These are phyloP conservation scores for Nasonovia ribisnigri DNA, from an alignment of 2,888 invertebrate genomes.

Conservation along the genomic window DNA sequence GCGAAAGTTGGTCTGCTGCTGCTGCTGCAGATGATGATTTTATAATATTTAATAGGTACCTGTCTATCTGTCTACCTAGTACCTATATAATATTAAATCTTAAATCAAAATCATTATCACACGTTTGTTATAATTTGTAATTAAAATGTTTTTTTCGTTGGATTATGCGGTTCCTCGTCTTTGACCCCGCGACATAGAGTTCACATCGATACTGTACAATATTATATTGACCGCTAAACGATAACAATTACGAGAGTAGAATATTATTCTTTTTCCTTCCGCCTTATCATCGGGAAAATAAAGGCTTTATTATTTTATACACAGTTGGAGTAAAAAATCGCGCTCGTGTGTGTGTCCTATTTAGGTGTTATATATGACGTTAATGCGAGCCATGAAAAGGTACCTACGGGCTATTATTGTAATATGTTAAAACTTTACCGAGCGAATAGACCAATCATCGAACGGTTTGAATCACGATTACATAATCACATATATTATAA, in stretches of 20 bases:
- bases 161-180: slow-evolving; percentile 7
- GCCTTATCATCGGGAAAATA: not conserved
- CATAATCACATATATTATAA: not conserved
- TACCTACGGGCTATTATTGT: not conserved
- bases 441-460: not conserved
- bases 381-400: not conserved
- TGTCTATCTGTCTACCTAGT: not conserved
- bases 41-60: not conserved
- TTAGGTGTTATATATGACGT: not conserved
- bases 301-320: not conserved
- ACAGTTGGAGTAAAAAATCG: not conserved
- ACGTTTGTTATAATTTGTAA: slow-evolving; percentile 19
- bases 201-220: not conserved
- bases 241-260: slow-evolving; percentile 17
- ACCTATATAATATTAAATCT: not conserved
- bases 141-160: slow-evolving; percentile 28
- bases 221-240: slow-evolving; percentile 43
- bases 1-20: not conserved
- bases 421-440: not conserved
- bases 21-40: not conserved
- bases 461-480: not conserved
- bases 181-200: slow-evolving; percentile 29
- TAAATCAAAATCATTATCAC: slow-evolving; percentile 12
- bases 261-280: slow-evolving; percentile 13
- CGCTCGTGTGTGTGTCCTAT: not conserved